phyloP scores from a whole-genome alignment of 2,113 vertebrate species.

The pig (Sus scrofa) region DNA sequence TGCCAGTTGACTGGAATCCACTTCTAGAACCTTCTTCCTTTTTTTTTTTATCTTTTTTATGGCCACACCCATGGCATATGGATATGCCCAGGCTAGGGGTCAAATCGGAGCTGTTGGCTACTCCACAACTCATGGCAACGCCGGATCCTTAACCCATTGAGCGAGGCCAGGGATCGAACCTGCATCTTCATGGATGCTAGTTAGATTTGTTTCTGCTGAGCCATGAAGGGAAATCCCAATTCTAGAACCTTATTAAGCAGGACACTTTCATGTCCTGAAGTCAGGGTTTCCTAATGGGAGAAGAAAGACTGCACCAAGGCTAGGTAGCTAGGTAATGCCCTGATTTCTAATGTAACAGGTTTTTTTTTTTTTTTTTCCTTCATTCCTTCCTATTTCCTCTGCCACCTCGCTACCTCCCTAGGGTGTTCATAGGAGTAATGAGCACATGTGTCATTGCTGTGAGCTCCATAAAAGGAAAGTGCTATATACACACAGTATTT shows the following conservation, averaged over 20 bases:
- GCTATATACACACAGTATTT: slow-evolving; percentile 63
- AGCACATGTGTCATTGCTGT: slow-evolving; percentile 50
- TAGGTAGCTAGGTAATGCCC: slow-evolving; percentile 16
- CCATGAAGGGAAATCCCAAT: not conserved
- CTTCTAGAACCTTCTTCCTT: slow-evolving; percentile 30
- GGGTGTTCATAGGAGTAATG: slow-evolving; percentile 43
- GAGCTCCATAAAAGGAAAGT: slow-evolving; percentile 67
- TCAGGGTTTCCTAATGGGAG: not conserved
- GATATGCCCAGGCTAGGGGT: too few relatives aligned
- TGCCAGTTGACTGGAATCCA: not conserved
- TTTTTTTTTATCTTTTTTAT: too few relatives aligned
- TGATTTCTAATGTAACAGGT: slow-evolving; percentile 57
- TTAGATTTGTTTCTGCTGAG: too few relatives aligned
- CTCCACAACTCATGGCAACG: too few relatives aligned
- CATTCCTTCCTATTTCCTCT: slow-evolving; percentile 48
- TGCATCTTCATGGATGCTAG: too few relatives aligned
- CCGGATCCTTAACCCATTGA: too few relatives aligned
- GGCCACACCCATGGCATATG: too few relatives aligned
- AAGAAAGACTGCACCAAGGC: not conserved
- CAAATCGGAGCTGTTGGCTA: too few relatives aligned
- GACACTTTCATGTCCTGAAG: not conserved
- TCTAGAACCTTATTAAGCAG: slow-evolving; percentile 48
- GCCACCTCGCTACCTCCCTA: slow-evolving; percentile 25
- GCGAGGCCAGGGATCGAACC: too few relatives aligned
- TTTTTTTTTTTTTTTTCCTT: not conserved